A percentile compares a stretch with the other conserved stretches of the same genome.
Evolutionary conservation across 2,888 invertebrate species (phyloP).

Genomic region (Sminthurinus aureus): DNA sequence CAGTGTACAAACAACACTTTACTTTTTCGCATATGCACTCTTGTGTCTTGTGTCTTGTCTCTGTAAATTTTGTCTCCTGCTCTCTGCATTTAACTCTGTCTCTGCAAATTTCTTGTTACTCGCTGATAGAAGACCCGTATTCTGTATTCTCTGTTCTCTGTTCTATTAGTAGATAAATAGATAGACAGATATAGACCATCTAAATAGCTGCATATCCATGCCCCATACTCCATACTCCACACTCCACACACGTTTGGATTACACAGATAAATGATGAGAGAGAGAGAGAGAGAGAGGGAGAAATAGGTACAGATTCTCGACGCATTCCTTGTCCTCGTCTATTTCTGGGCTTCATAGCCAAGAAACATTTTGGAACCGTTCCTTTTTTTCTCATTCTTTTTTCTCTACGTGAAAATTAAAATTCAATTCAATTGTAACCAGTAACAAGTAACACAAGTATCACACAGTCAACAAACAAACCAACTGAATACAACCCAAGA

Average conservation of each 20-base stretch:
- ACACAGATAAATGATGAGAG: background rate
- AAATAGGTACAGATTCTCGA: slow-evolving; percentile 21
- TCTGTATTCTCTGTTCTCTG: background rate
- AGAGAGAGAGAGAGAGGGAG: background rate
- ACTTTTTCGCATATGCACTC: too few relatives aligned
- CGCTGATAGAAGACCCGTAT: too few relatives aligned
- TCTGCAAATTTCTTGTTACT: too few relatives aligned
- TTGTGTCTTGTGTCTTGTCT: too few relatives aligned
- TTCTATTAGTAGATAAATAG: background rate
- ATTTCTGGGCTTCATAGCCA: slow-evolving; percentile 28
- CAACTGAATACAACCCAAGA: too few relatives aligned
- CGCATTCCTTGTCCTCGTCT: slow-evolving; percentile 36
- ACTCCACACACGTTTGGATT: too few relatives aligned
- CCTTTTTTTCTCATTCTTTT: background rate
- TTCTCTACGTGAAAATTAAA: slow-evolving; percentile 12
- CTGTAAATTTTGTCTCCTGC: background rate
- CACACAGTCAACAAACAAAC: too few relatives aligned
- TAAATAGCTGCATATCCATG: too few relatives aligned
- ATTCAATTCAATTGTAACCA: slow-evolving; percentile 23
- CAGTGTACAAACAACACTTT: background rate
- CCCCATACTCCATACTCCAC: too few relatives aligned
- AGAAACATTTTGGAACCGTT: slow-evolving; percentile 23
- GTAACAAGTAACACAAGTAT: background rate
- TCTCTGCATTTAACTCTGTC: too few relatives aligned
- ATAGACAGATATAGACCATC: background rate